Conservation (phyloP, 2,797 vertebrate genomes). For the Vultur gryphus region DNA sequence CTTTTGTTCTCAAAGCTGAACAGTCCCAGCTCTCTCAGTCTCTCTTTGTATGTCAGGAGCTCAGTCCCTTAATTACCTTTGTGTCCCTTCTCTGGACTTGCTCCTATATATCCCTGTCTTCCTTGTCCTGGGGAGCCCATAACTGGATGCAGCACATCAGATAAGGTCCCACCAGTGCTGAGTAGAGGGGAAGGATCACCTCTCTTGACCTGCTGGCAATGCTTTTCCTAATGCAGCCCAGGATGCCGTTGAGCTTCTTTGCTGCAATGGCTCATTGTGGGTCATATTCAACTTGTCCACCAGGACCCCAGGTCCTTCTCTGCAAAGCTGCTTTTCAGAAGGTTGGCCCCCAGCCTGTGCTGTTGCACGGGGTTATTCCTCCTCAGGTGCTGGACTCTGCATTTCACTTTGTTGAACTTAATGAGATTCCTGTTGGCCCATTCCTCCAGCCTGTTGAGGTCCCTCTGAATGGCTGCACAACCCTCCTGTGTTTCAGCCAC, state of each 20-base stretch:
- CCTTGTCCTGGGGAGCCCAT: neutral
- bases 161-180: neutral
- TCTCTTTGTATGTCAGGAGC: neutral
- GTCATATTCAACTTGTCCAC: neutral
- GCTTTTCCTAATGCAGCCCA: neutral
- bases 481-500: neutral
- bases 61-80: neutral
- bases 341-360: neutral
- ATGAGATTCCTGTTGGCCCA: neutral
- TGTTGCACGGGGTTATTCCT: neutral
- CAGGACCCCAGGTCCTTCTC: neutral
- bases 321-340: neutral
- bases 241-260: neutral
- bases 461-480: neutral
- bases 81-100: neutral
- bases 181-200: neutral
- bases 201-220: neutral
- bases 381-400: neutral
- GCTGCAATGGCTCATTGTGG: neutral
- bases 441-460: neutral
- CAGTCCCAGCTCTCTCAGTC: neutral
- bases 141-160: neutral
- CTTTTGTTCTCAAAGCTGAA: neutral
- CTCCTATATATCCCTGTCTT: neutral
- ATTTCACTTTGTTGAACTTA: neutral